Conservation (phyloP, 2,113 vertebrate genomes). For the Natator depressus region DNA sequence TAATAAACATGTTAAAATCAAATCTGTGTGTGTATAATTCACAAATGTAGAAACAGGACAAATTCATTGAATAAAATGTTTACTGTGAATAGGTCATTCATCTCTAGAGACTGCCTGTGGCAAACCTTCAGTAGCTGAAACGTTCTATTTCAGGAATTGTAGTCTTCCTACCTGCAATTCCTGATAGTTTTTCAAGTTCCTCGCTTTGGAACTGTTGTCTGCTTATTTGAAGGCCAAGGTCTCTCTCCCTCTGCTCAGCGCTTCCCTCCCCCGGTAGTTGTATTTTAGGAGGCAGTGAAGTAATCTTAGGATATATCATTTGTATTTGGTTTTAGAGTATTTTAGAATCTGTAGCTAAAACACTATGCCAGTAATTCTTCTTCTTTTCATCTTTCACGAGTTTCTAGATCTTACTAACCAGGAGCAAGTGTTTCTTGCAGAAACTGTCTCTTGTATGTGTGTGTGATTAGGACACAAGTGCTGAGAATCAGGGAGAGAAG, state of each 20-base stretch:
- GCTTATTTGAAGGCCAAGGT: neutral
- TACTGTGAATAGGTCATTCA: neutral
- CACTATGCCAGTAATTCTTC: neutral
- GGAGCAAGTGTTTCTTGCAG: neutral
- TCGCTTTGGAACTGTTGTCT: neutral
- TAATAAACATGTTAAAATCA: neutral
- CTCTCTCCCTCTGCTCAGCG: neutral
- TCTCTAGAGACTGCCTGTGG: neutral
- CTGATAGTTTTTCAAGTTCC: neutral
- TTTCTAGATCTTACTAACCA: constrained; percentile 1
- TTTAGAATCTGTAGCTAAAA: neutral
- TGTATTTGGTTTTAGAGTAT: neutral
- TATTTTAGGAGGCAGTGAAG: accelerated
- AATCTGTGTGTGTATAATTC: neutral
- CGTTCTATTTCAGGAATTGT: neutral
- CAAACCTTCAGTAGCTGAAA: neutral
- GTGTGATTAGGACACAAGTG: neutral
- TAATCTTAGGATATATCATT: neutral
- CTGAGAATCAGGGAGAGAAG: neutral
- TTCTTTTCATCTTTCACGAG: neutral
- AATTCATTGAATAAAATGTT: neutral
- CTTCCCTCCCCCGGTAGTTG: neutral
- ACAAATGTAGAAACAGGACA: neutral
- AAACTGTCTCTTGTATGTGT: neutral
- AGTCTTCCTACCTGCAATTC: neutral